Conservation (phyloP, 2,888 invertebrate genomes). For the Boloria selene region DNA sequence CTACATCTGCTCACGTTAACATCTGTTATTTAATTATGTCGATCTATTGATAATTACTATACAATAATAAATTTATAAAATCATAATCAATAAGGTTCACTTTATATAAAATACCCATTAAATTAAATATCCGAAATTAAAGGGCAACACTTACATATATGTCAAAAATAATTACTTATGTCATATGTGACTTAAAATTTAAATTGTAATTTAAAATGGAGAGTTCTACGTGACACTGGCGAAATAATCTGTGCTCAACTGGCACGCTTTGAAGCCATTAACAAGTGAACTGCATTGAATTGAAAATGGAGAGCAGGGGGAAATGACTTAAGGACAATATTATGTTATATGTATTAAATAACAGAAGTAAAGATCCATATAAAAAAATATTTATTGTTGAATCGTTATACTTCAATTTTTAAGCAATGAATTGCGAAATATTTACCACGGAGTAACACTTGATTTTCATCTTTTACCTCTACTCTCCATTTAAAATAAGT, state of each 20-base stretch:
- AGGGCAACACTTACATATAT: background rate
- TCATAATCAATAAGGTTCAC: slow-evolving; percentile 28
- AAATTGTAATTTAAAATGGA: background rate
- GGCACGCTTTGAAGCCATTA: too few relatives aligned
- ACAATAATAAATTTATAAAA: slow-evolving; percentile 25
- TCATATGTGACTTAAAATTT: too few relatives aligned
- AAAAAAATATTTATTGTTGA: too few relatives aligned
- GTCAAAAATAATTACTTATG: background rate
- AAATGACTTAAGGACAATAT: background rate
- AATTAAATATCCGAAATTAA: slow-evolving; percentile 7
- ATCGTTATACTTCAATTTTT: too few relatives aligned
- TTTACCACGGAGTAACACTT: too few relatives aligned
- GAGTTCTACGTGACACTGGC: too few relatives aligned
- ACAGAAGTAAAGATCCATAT: too few relatives aligned
- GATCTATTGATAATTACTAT: slow-evolving; percentile 27
- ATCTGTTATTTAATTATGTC: slow-evolving; percentile 24
- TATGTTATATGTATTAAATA: too few relatives aligned
- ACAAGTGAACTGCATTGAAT: too few relatives aligned
- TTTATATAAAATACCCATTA: slow-evolving; percentile 18
- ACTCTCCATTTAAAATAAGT: slow-evolving; percentile 9
- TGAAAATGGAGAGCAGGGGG: slow-evolving; percentile 1
- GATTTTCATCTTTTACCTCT: background rate
- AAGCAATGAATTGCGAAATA: too few relatives aligned
- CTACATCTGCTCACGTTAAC: slow-evolving; percentile 16
- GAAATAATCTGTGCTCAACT: too few relatives aligned